Percentiles rank a stretch among this genome's conserved stretches.
Evolutionary conservation across 2,888 invertebrate species (phyloP).

Genomic region (Arge pagana): DNA sequence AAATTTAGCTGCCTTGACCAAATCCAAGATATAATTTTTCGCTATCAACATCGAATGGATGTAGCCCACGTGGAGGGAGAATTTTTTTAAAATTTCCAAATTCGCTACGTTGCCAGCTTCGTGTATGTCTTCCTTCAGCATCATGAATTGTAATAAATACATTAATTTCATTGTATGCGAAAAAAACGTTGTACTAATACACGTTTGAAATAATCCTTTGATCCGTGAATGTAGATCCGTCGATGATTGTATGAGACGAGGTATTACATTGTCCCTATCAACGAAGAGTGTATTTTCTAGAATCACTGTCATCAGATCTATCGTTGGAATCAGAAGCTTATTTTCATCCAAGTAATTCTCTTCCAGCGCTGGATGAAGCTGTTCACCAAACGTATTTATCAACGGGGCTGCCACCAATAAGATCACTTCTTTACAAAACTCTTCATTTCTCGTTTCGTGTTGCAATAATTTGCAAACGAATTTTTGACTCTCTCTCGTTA

Average conservation of each 20-base stretch:
- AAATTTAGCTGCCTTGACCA: conserved; percentile 54
- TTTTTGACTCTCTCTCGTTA: conserved; percentile 69
- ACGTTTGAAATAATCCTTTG: conserved; percentile 50
- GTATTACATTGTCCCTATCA: conserved; percentile 44
- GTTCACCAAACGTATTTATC: conserved; percentile 59
- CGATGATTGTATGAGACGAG: conserved; percentile 45
- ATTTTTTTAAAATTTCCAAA: conserved; percentile 44
- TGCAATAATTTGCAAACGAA: conserved; percentile 60
- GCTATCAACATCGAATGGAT: conserved; percentile 50
- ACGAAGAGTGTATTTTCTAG: conserved; percentile 48
- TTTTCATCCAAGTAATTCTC: conserved; percentile 60
- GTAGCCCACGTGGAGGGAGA: conserved; percentile 52
- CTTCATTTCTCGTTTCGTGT: conserved; percentile 40
- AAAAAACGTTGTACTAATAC: conserved; percentile 53
- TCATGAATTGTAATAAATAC: conserved; percentile 57
- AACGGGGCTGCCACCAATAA: conserved; percentile 64
- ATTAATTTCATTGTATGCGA: conserved; percentile 61
- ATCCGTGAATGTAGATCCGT: conserved; percentile 47
- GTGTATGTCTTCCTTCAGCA: conserved; percentile 40
- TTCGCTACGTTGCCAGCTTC: conserved; percentile 33
- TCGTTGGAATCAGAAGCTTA: conserved; percentile 44
- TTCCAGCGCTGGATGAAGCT: conserved; percentile 43
- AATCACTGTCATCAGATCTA: conserved; percentile 48
- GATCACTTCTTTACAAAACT: conserved; percentile 64
- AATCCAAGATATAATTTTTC: conserved; percentile 51